phyloP scores from a whole-genome alignment of 2,888 invertebrate species.

The Hypolimnas misippus region DNA sequence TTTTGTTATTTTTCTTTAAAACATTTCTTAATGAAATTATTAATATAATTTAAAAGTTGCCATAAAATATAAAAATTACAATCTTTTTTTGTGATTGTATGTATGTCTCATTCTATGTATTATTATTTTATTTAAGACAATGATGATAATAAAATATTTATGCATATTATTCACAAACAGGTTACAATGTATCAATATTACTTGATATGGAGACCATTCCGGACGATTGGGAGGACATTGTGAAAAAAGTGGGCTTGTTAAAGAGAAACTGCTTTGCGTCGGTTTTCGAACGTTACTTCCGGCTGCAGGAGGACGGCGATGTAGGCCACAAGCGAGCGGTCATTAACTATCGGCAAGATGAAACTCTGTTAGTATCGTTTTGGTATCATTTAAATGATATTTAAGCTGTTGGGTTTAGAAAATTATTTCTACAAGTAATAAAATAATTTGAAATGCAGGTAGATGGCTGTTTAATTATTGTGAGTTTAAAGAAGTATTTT shows the following conservation, averaged over 20 bases:
- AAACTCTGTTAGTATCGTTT: constrained; percentile 92
- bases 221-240: constrained; percentile 93
- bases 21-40: no score
- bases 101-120: background rate
- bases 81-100: no score
- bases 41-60: no score
- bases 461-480: background rate
- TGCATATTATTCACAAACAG: constrained; percentile 67
- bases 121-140: background rate
- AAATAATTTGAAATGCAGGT: background rate
- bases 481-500: background rate
- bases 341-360: constrained; percentile 99
- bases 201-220: constrained; percentile 97
- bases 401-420: constrained; percentile 2
- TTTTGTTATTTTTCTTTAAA: no score
- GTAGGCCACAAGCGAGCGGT: constrained; percentile 97
- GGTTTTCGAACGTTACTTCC: constrained; percentile 99
- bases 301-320: constrained; percentile 96
- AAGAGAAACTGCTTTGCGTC: constrained; percentile 99
- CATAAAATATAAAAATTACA: no score
- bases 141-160: background rate
- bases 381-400: constrained; percentile 15
- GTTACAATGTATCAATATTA: constrained; percentile 97
- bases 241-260: constrained; percentile 95
- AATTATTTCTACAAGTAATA: background rate